Conservation (phyloP, 2,888 invertebrate species). For the Pachydiplax longipennis region DNA sequence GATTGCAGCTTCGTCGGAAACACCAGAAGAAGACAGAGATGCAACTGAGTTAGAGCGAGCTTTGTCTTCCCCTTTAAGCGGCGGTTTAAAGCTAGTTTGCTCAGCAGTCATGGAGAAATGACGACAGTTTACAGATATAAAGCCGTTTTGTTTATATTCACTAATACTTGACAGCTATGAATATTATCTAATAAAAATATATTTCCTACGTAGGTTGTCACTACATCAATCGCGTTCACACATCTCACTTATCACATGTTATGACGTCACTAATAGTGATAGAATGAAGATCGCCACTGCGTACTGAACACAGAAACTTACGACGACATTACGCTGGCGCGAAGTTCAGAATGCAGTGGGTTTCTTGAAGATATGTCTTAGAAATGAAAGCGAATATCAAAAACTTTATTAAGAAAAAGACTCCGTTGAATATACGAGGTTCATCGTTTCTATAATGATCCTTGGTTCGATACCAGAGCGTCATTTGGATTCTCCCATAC, state of each 20-base stretch:
- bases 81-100: conserved; percentile 53
- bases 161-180: neutral
- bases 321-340: too few relatives aligned
- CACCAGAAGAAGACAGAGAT: conserved; percentile 53
- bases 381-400: too few relatives aligned
- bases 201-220: neutral
- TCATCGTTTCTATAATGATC: too few relatives aligned
- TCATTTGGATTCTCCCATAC: too few relatives aligned
- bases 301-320: neutral
- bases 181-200: neutral
- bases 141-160: neutral
- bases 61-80: conserved; percentile 49
- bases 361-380: too few relatives aligned
- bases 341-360: too few relatives aligned
- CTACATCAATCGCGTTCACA: conserved; percentile 1
- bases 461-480: too few relatives aligned
- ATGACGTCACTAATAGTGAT: neutral
- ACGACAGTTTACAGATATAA: conserved; percentile 6
- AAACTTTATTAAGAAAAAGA: too few relatives aligned
- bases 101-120: conserved; percentile 54
- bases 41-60: conserved; percentile 51
- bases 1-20: conserved; percentile 73
- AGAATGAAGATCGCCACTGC: neutral
- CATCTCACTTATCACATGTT: conserved; percentile 40
- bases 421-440: too few relatives aligned